Evolutionary conservation across 64 coral and sea anemone species (phyloP).

Genomic region (Montipora capricornis): DNA sequence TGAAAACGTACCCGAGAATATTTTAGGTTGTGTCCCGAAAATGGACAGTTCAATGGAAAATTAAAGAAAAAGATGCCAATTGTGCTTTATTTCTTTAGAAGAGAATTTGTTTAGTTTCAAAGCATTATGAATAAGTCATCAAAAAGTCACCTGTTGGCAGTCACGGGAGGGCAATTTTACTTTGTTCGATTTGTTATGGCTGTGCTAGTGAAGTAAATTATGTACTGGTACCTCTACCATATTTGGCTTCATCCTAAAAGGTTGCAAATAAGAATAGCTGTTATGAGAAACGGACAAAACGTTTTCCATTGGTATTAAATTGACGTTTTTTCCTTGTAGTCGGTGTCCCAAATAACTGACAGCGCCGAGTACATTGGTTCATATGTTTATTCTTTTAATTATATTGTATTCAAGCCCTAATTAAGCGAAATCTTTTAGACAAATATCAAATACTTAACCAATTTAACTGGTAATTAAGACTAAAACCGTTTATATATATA

Average conservation of each 20-base stretch:
- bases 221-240: conserved; percentile 8
- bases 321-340: neutral
- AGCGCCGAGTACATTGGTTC: neutral
- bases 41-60: neutral
- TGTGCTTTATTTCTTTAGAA: neutral
- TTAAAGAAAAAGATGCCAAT: neutral
- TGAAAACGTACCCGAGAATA: neutral
- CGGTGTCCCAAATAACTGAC: neutral
- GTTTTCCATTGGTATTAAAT: neutral
- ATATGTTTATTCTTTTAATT: neutral
- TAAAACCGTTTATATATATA: neutral
- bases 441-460: neutral
- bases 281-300: neutral
- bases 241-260: neutral
- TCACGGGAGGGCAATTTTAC: conserved; percentile 18
- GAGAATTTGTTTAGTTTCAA: neutral
- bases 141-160: conserved; percentile 14
- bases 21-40: neutral
- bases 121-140: conserved; percentile 26
- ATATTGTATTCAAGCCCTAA: neutral
- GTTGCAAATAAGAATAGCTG: neutral
- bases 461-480: neutral
- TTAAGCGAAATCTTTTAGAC: neutral
- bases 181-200: conserved; percentile 48
- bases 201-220: neutral